Evolutionary conservation across 2,113 vertebrate genomes (phyloP), one percentile per base, ranked within the genome.

Genomic region (Copsychus sechellarum): DNA sequence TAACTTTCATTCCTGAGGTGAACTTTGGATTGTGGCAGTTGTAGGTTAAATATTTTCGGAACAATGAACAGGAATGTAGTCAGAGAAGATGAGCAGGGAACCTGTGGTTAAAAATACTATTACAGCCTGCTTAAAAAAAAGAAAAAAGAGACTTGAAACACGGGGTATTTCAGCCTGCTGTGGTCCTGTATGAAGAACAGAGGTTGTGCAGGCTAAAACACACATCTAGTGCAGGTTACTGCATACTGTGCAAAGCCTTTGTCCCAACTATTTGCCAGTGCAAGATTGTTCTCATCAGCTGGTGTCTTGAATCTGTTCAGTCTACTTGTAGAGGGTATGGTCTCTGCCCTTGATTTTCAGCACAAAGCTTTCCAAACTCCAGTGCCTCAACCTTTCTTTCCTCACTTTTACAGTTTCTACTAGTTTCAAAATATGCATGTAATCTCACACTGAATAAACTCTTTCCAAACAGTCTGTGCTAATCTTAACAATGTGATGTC

Each of bases 401-500:
- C 13, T 26, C 1, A 33, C 42, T 87, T 65, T 43, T 80, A 62
- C 62, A 64, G 81, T 50, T 45, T 56, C 69, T 38, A 45, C 15
- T 31, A 53, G 73, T 74, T 95, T 90, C 58, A 92, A 95, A 89
- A 76, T 23, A 76, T 0, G 7, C 34, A 88, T 1, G 0, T 85
- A 80, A 62, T 84, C 81, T 88, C n/a, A 78, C 43, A 70, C 67
- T 57, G 53, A 85, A 89, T 79, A 93, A 93, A 93, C 71, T 65
- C 83, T 72, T 90, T 92, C 80, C 88, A 86, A 83, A 53, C 1
- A 79, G 69, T 65, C 51, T 81, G 60, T 60, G 64, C 72, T 95
- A 93, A 96, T 96, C 91, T 91, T 90, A 92, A 91, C 73, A 85
- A 53, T 0, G 28, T 97, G 93, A 95, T 94, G 81, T 95, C 94